A percentile compares a stretch with the other conserved stretches of the same genome.
Evolutionary conservation across 2,797 vertebrate species (phyloP).

Genomic region (Microctenopoma steveboyesi): DNA sequence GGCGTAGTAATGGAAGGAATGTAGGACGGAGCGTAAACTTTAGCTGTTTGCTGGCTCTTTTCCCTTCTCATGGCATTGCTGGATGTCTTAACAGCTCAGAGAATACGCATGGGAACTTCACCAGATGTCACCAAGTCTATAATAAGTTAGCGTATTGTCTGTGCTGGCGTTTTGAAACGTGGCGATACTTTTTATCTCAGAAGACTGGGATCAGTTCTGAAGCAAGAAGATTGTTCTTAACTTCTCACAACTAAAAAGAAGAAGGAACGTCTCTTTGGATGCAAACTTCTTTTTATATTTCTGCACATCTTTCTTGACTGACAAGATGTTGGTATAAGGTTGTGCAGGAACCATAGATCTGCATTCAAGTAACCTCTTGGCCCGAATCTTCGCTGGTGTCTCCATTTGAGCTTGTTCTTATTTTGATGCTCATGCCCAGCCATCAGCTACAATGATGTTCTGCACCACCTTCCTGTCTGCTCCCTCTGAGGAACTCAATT

Average conservation of each 20-base stretch:
- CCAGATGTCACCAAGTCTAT: slow-evolving; percentile 28
- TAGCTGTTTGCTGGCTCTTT: slow-evolving; percentile 8
- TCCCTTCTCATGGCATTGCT: slow-evolving; percentile 31
- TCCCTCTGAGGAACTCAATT: slow-evolving; percentile 76
- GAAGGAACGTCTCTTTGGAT: not conserved
- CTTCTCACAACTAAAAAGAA: not conserved
- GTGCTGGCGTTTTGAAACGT: not conserved
- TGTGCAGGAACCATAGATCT: not conserved
- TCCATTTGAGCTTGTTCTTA: not conserved
- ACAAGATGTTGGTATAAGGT: not conserved
- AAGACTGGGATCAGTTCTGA: slow-evolving; percentile 7
- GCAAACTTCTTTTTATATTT: not conserved
- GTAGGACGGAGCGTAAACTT: slow-evolving; percentile 34
- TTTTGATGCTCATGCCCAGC: slow-evolving; percentile 9
- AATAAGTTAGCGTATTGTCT: slow-evolving; percentile 11
- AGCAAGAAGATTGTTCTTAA: not conserved
- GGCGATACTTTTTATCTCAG: not conserved
- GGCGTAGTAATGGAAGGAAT: slow-evolving; percentile 47
- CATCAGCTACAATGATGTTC: slow-evolving; percentile 80
- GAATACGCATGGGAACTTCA: slow-evolving; percentile 16
- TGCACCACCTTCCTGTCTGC: slow-evolving; percentile 86
- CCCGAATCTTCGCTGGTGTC: not conserved
- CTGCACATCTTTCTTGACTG: slow-evolving; percentile 1
- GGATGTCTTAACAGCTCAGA: slow-evolving; percentile 41
- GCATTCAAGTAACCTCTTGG: not conserved